Conservation (phyloP, 2,888 invertebrate species). For the Adela reaumurella region DNA sequence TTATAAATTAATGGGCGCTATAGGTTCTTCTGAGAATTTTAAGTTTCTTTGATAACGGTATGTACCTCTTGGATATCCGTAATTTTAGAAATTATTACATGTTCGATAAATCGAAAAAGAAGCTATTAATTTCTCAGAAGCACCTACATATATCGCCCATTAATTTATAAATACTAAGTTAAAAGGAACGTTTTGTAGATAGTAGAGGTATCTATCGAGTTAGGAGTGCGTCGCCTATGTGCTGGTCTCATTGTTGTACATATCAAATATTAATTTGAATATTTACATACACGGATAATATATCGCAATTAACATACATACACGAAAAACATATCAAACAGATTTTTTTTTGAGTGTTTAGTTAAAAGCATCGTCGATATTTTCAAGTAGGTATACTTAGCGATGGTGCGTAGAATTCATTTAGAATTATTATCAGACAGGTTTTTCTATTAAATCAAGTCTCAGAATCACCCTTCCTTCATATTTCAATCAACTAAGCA, state of each 20-base stretch:
- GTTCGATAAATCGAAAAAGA: too few species aligned
- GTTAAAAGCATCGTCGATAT: too few species aligned
- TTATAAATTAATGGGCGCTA: conserved; percentile 52
- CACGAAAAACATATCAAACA: too few species aligned
- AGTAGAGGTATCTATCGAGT: conserved; percentile 55
- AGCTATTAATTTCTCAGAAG: conserved; percentile 33
- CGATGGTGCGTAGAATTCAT: too few species aligned
- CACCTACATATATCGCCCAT: conserved; percentile 49
- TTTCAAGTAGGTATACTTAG: too few species aligned
- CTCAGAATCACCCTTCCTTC: background rate
- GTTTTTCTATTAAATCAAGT: too few species aligned
- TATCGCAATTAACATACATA: too few species aligned
- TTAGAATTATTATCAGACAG: too few species aligned
- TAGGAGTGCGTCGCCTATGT: conserved; percentile 42
- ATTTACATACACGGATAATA: conserved; percentile 61
- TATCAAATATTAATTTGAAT: conserved; percentile 59
- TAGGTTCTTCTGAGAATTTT: conserved; percentile 42
- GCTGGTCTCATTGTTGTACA: conserved; percentile 47
- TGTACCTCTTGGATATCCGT: too few species aligned
- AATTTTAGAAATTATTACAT: too few species aligned
- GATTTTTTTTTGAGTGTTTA: too few species aligned
- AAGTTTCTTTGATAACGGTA: conserved; percentile 11
- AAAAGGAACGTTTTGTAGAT: conserved; percentile 52
- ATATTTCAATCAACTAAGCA: background rate
- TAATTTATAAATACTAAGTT: conserved; percentile 52